These are phyloP conservation scores for Centropyge bicolor DNA, from an alignment of 2,797 vertebrate species.

Conservation along the genomic window DNA sequence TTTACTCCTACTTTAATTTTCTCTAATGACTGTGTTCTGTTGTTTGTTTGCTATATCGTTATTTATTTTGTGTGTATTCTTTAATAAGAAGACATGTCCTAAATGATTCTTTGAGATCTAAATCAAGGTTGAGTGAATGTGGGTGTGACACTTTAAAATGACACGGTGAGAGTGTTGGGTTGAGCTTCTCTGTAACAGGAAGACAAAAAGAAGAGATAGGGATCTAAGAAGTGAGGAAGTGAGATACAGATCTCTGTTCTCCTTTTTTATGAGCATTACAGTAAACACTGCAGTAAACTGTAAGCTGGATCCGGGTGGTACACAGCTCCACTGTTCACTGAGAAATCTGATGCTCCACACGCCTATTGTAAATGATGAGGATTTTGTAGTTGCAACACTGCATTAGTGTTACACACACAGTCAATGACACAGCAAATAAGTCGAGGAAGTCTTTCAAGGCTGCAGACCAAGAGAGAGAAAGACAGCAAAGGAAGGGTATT, in stretches of 20 bases:
- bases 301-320: background rate
- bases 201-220: constrained; percentile 25
- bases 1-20: background rate
- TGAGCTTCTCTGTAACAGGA: constrained; percentile 43
- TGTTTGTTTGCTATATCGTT: no score
- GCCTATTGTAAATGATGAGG: background rate
- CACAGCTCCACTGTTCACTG: constrained; percentile 6
- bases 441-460: background rate
- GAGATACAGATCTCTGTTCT: constrained; percentile 57
- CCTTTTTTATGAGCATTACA: background rate
- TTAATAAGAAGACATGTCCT: no score
- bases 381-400: constrained; percentile 9
- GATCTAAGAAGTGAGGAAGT: constrained; percentile 59
- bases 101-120: no score
- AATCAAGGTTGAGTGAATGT: no score
- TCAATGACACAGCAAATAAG: constrained; percentile 23
- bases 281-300: background rate
- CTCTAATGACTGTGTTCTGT: no score
- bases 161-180: background rate
- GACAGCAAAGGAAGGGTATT: background rate
- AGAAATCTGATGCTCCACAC: constrained; percentile 20
- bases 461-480: background rate
- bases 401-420: background rate
- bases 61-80: no score
- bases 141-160: background rate